Evolutionary conservation across 1,140 invertebrate genomes (phyloP).

Genomic region (Zaprionus gabonicus): DNA sequence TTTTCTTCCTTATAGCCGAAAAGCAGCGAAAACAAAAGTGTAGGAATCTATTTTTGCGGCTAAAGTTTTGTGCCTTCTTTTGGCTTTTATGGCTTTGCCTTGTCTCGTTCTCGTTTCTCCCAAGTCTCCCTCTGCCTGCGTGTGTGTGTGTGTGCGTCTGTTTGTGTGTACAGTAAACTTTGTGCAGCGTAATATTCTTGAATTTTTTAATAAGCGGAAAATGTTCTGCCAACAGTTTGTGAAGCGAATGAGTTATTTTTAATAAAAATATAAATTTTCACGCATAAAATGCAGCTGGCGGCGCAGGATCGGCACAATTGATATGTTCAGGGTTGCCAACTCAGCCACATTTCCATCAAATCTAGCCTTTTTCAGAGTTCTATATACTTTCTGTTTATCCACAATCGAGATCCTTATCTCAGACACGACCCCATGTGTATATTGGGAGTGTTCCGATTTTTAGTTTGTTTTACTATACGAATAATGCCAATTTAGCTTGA

Average conservation of each 20-base stretch:
- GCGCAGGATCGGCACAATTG: neutral
- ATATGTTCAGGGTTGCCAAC: neutral
- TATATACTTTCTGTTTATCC: no score
- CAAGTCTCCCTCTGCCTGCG: neutral
- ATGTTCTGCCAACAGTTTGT: slow-evolving; percentile 20
- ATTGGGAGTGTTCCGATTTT: no score
- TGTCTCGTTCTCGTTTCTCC: slow-evolving; percentile 8
- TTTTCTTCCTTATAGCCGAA: slow-evolving; percentile 30
- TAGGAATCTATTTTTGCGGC: slow-evolving; percentile 52
- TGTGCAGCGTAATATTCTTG: slow-evolving; percentile 41
- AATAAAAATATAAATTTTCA: slow-evolving; percentile 11
- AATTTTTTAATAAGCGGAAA: slow-evolving; percentile 46
- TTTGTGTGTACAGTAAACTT: slow-evolving; percentile 32
- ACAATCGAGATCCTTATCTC: fast-evolving
- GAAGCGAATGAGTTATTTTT: slow-evolving; percentile 35
- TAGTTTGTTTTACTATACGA: no score
- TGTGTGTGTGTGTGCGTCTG: neutral
- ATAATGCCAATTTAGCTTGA: no score
- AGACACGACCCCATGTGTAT: no score
- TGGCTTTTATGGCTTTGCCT: slow-evolving; percentile 40
- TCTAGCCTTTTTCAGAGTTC: neutral
- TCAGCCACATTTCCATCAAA: no score
- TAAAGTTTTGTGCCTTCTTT: slow-evolving; percentile 42
- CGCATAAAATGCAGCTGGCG: neutral
- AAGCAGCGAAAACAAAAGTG: slow-evolving; percentile 35